phyloP scores from a whole-genome alignment of 37 sponge, comb jelly and placozoan species.

The Cladorhizidae sp. region DNA sequence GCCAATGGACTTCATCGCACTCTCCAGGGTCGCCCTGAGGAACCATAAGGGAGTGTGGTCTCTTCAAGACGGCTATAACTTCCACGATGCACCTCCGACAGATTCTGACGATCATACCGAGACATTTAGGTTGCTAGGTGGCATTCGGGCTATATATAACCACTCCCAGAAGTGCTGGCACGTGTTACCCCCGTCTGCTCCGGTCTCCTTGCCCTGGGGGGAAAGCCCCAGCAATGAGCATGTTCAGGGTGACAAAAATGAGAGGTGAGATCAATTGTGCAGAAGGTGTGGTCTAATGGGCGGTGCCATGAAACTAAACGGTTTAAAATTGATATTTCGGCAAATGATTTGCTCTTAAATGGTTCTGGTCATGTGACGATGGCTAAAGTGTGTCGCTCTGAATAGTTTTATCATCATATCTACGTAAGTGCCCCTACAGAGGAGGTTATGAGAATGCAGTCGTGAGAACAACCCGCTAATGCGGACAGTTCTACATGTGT shows the following conservation, averaged over 20 bases:
- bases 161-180: conserved; percentile 75
- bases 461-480: too few species aligned
- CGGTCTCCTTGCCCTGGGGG: conserved; percentile 9
- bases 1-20: conserved; percentile 69
- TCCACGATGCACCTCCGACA: conserved; percentile 30
- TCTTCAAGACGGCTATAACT: conserved; percentile 51
- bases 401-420: too few species aligned
- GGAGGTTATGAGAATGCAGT: too few species aligned
- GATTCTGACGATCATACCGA: conserved; percentile 61
- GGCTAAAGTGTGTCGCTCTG: too few species aligned
- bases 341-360: too few species aligned
- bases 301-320: too few species aligned
- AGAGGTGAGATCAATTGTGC: background rate
- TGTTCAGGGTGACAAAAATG: background rate
- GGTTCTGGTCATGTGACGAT: too few species aligned
- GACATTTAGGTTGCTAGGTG: conserved; percentile 49
- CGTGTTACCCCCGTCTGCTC: conserved; percentile 52
- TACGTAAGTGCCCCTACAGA: too few species aligned
- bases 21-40: conserved; percentile 66
- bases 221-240: conserved; percentile 15
- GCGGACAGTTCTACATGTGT: too few species aligned
- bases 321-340: too few species aligned
- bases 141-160: conserved; percentile 71
- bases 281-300: too few species aligned
- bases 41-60: conserved; percentile 52